Base-by-base conservation (phyloP, 2,888 invertebrate genomes). In the Sinelater perroti region DNA sequence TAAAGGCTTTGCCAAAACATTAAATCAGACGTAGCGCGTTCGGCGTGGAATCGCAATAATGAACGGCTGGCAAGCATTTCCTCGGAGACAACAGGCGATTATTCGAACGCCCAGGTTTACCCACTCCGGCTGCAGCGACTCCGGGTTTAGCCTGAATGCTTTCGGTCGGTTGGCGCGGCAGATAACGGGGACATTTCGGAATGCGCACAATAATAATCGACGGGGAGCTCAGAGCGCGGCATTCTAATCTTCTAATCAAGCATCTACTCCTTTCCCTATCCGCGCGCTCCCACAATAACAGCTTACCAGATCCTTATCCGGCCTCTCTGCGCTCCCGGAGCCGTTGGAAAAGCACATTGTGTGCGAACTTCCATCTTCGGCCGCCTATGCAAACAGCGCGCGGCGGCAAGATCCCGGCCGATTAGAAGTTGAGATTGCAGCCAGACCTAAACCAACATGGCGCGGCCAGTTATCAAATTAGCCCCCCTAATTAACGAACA, bases 391-490 rank as follows among this genome's bases (percentile, higher is more conserved):
- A 60, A 60, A 60, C 60, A 60, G 17, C 31, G 30, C 24, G 10
- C 3, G n/a, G 36, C 17, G 4, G 26, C 3, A 55, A 55, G 55
- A 62, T 60, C 46, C 55, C 52, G 45, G 58, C 57, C 61, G 66
- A 67, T 66, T 66, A 66, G 62, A 65, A 65, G 60, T 64, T 62
- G 62, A 58, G 63, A 64, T 61, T 56, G 61, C 26, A 52, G 38
- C 26, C 52, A 51, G 64, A 72, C 73, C 73, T 73, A 73, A 72
- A 70, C 71, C 67, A 72, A 73, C 72, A 70, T 64, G 68, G 69
- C 69, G 70, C 69, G 70, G 62, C 67, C 67, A 69, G 70, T 74
- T 71, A 72, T 71, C 70, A 70, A 74, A 74, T 74, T 75, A 73
- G 69, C 67, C 62, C 52, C 64, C 65, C 71, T 72, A 75, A 73